Conservation (phyloP, 2,797 vertebrate genomes). For the Apodemus agrarius region DNA sequence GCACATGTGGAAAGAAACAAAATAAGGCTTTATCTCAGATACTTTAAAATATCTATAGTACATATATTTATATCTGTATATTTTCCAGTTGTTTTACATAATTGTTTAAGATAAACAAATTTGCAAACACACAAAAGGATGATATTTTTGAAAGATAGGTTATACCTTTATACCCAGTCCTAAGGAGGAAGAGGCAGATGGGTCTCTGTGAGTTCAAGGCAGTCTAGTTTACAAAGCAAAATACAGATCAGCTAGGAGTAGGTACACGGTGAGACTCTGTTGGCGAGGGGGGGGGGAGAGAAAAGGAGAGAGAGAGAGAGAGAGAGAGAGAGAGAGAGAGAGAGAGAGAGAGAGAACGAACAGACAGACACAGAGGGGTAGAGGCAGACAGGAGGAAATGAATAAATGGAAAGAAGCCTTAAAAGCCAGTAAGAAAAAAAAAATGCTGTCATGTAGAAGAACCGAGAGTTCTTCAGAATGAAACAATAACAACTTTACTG, state of each 20-base stretch:
- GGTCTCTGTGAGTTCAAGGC: neutral
- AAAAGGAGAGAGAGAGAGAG: too few species aligned
- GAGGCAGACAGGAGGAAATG: neutral
- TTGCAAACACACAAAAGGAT: neutral
- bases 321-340: too few species aligned
- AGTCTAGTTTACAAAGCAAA: neutral
- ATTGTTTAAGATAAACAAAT: constrained; percentile 64
- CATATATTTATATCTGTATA: neutral
- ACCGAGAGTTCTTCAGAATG: neutral
- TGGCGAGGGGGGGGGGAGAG: accelerated
- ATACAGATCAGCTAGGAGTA: neutral
- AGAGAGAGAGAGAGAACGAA: too few species aligned
- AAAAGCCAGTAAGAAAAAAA: constrained; percentile 57
- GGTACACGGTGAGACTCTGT: neutral
- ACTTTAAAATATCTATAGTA: constrained; percentile 36
- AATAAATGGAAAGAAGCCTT: constrained; percentile 42
- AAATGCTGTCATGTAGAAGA: neutral
- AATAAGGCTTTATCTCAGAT: constrained; percentile 25
- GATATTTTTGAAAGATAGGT: constrained; percentile 6
- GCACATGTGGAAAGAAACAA: neutral
- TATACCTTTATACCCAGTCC: neutral
- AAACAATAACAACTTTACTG: neutral
- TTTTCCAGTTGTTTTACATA: constrained; percentile 37
- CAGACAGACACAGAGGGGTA: neutral
- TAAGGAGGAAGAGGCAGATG: neutral